Evolutionary conservation across 2,113 vertebrate species (phyloP), one percentile per base, ranked within the genome.

Genomic region (Oncorhynchus nerka): DNA sequence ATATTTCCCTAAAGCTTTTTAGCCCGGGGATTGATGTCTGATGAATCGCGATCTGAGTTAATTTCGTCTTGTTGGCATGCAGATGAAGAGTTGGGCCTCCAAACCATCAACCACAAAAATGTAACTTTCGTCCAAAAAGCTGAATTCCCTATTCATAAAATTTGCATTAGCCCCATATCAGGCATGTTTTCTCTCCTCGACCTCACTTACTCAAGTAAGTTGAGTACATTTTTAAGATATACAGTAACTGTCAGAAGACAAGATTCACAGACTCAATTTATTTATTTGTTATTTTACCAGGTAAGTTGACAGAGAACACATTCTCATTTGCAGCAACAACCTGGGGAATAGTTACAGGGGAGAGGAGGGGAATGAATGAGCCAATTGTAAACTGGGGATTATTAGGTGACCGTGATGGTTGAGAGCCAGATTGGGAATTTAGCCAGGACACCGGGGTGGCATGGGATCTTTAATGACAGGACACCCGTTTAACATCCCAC

Each of bases 101-200:
- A 48, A 79, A 72, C 85, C 82, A 85, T 88, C 84, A 84, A 82
- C 79, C 83, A 84, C 68, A 73, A 82, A 86, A 88, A 88, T 84
- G 78, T 74, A 86, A 78, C 83, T 85, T 79, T 89, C 80, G 2
- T 65, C 22, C 5, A 79, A 75, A 75, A 70, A 0, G 62, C 68
- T 1, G 2, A 30, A n/a, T 76, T 78, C 66, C 61, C 70, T 59
- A 20, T 84, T 39, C 75, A 85, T 84, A 55, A 82, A 88, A 86
- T 79, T 84, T 82, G 76, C 81, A 84, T 89, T 75, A 83, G 77
- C 62, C 57, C 26, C 9, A 3, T 45, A 45, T 12, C 11, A 13
- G 57, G 1, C 16, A 16, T 76, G 4, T 78, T 85, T 74, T 78
- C 76, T 76, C 16, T 78, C 80, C 73, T 9, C 32, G 16, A 74